These are phyloP conservation scores for Pelagia noctiluca DNA, from an alignment of 30 jellyfish, hydroid and myxozoan genomes.

Conservation along the genomic window DNA sequence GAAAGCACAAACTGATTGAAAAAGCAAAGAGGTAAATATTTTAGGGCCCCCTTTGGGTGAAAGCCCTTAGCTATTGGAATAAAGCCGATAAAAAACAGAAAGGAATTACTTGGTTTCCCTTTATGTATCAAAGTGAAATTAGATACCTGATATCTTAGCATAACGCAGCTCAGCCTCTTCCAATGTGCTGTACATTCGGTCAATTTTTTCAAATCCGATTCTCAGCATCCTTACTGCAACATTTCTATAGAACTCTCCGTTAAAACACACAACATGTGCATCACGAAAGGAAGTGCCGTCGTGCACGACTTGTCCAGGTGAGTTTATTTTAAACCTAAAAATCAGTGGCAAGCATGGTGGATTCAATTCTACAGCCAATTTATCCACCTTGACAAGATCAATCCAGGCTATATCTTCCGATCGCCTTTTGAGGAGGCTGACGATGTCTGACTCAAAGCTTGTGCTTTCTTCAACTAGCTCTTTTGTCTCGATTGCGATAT, in stretches of 20 bases:
- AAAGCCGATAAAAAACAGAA: no score
- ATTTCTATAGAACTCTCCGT: slow-evolving; percentile 45
- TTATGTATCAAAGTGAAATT: no score
- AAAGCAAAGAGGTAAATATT: no score
- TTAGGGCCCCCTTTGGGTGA: no score
- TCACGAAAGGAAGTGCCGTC: no score
- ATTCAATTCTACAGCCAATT: background rate
- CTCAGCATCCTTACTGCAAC: slow-evolving; percentile 39
- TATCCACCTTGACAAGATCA: background rate
- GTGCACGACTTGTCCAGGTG: background rate
- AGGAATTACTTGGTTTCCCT: no score
- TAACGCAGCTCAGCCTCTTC: slow-evolving; percentile 54
- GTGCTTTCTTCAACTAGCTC: slow-evolving; percentile 13
- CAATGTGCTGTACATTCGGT: slow-evolving; percentile 31
- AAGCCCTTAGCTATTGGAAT: no score
- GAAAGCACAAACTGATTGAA: no score
- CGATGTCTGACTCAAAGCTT: slow-evolving; percentile 1
- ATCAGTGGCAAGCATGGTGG: slow-evolving; percentile 50
- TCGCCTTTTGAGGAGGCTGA: slow-evolving; percentile 13
- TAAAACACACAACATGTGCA: slow-evolving; percentile 32
- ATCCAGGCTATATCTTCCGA: slow-evolving; percentile 11
- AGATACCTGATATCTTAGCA: no score
- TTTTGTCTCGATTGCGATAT: slow-evolving; percentile 24
- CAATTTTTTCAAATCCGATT: background rate
- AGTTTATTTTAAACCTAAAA: slow-evolving; percentile 13